A percentile compares a stretch with the other conserved stretches of the same genome.
Conservation (phyloP, 2,113 vertebrate species). For the Rhynchomys soricoides region DNA sequence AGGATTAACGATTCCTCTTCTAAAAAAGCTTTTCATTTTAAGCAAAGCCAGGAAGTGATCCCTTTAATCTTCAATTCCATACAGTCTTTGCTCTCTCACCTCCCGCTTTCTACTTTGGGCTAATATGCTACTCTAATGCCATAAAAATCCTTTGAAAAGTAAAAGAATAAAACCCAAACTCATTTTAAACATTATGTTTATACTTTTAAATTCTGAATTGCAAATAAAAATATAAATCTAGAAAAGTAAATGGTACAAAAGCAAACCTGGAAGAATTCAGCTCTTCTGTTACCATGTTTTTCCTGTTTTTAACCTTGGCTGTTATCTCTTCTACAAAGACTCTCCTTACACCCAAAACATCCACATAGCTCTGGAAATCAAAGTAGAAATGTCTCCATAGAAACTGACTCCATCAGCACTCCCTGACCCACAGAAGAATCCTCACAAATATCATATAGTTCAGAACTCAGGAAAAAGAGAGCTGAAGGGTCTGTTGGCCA, state of each 20-base stretch:
- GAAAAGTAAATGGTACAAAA: neutral
- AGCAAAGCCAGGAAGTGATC: neutral
- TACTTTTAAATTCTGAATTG: neutral
- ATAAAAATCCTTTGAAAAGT: neutral
- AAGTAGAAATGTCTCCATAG: constrained; percentile 41
- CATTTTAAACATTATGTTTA: neutral
- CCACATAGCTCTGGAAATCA: constrained; percentile 28
- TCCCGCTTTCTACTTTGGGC: neutral
- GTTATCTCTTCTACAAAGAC: neutral
- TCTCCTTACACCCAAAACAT: constrained; percentile 33
- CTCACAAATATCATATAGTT: constrained; percentile 54
- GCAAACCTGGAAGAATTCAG: neutral
- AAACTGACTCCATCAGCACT: constrained; percentile 52
- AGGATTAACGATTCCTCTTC: neutral
- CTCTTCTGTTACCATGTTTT: neutral
- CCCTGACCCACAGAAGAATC: constrained; percentile 36
- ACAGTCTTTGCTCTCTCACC: neutral
- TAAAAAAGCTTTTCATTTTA: neutral
- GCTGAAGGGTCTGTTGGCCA: neutral
- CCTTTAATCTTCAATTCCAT: neutral
- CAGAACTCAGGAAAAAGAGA: constrained; percentile 49
- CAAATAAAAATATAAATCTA: neutral
- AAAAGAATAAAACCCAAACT: constrained; percentile 9
- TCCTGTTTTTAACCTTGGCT: neutral
- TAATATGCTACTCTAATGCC: neutral